Evolutionary conservation across 37 sponge, comb jelly and placozoan species (phyloP).

Genomic region (Agelas oroides): DNA sequence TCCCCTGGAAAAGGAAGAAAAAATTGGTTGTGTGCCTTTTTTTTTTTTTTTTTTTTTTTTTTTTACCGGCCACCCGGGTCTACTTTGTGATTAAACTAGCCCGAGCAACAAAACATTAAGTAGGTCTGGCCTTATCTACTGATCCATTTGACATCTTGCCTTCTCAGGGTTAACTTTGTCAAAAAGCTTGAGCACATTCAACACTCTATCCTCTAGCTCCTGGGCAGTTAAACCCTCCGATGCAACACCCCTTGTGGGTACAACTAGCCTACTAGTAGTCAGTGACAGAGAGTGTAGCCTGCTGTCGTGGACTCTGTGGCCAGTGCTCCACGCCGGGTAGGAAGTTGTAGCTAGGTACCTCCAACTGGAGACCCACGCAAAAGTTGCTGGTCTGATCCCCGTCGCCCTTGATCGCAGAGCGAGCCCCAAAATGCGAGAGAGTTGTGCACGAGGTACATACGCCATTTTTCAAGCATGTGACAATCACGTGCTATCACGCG

Average conservation of each 20-base stretch:
- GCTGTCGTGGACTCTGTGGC: too few relatives aligned
- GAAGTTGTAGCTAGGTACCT: neutral
- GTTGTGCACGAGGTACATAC: conserved; percentile 12
- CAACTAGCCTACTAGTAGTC: neutral
- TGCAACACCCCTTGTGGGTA: neutral
- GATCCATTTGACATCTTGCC: conserved; percentile 20
- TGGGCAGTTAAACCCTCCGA: conserved; percentile 31
- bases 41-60: too few relatives aligned
- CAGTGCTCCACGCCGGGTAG: neutral
- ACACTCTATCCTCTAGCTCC: conserved; percentile 65
- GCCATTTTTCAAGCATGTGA: conserved; percentile 15
- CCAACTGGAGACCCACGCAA: neutral
- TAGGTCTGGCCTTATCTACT: too few relatives aligned
- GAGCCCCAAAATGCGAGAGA: neutral
- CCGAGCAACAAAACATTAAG: too few relatives aligned
- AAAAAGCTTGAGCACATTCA: conserved; percentile 76
- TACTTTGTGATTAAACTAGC: too few relatives aligned
- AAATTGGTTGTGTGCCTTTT: too few relatives aligned
- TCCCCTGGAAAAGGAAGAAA: too few relatives aligned
- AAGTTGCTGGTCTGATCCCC: neutral
- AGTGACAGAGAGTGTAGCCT: neutral
- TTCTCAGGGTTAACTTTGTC: conserved; percentile 90
- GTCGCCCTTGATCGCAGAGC: conserved; percentile 5
- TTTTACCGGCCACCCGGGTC: too few relatives aligned
- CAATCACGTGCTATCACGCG: neutral